Base-by-base conservation (phyloP, 2,113 vertebrate species). In the Sceloporus undulatus region DNA sequence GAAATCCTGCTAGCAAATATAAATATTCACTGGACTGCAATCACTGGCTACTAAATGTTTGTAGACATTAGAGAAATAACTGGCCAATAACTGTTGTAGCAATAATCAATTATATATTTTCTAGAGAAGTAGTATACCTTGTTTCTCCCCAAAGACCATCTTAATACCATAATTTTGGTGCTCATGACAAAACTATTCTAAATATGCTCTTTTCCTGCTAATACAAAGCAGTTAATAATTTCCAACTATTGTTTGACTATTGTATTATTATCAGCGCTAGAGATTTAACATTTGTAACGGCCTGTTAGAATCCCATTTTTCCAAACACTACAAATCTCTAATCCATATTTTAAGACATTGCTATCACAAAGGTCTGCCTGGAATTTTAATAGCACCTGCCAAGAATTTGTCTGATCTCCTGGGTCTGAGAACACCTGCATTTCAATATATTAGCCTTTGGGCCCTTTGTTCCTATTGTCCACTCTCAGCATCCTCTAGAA, bases 321-420 rank as follows among this genome's bases (percentile, higher is more conserved):
- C 71, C 48, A 19, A 16, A 93, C 92, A 94, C 92, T 90, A 87
- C 89, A 91, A 93, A 86, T 90, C 92, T 94, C 90, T 90, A 86
- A 85, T 90, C 87, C 92, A 77, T 88, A 79, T 83, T 92, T 2
- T 1, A 11, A 6, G 86, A 88, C 88, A 88, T 88, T 91, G 90
- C 40, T 90, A 94, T 91, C 92, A 82, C 88, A 92, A 91, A 93
- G 66, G 84, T 74, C 82, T 94, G 92, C 84, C 87, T 92, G 88
- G 79, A 93, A 92, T 90, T 92, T 87, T 91, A 94, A 84, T 87
- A 92, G 79, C 91, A 91, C 89, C 91, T 94, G 93, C 88, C 92
- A 92, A 91, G 54, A 89, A 54, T 91, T 93, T 82, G 85, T 25
- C 79, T 91, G 91, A 77, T 92, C 93, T 94, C 91, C 84, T 91